Base-by-base conservation (phyloP, 1,140 invertebrate genomes). In the Euborellia annulipes region DNA sequence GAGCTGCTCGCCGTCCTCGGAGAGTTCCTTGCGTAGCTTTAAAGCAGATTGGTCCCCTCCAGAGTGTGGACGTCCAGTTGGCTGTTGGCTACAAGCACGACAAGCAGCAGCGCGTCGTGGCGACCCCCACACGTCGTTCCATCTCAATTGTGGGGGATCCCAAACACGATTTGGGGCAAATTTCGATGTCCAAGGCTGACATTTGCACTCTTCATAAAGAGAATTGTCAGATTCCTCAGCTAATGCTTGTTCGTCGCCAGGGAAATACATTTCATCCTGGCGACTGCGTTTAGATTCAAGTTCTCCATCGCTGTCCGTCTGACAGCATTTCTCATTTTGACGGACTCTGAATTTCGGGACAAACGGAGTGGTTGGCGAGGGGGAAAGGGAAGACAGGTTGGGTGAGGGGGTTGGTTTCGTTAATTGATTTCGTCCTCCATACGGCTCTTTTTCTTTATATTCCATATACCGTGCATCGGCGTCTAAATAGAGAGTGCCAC, bases 301-400 rank as follows among this genome's bases (percentile, higher is more conserved):
- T 17, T 55, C 52, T 18, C 21, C 39, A 14, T 49, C 45, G 8
- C 46, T 50, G 32, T 61, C 47, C 3, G 71, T 74, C 57, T 74
- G 71, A 38, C 70, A 66, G 49, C 64, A 68, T 48, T 73, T 73
- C 54, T 74, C 70, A 48, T 68, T 70, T 45, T 71, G 68, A 23
- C 63, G 58, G 11, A 73, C 66, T 17, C 63, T 57, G 52, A 72
- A 72, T 54, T 72, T 72, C 18, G 70, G 60, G 22, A 68, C 60
- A 46, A 72, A 62, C 49, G 61, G 65, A 16, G 58, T 55, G 7
- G 60, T 52, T 41, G 51, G 37, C 19, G 54, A 42, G 38, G 50
- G 46, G 18, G 49, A 36, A 39, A 18, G 36, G 21, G 49, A 30
- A 8, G 42, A 37, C 2, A 21, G 22, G 16, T 42, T 17, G 3